These are phyloP conservation scores for Eurois occulta DNA, from an alignment of 2,888 invertebrate genomes.

Conservation along the genomic window DNA sequence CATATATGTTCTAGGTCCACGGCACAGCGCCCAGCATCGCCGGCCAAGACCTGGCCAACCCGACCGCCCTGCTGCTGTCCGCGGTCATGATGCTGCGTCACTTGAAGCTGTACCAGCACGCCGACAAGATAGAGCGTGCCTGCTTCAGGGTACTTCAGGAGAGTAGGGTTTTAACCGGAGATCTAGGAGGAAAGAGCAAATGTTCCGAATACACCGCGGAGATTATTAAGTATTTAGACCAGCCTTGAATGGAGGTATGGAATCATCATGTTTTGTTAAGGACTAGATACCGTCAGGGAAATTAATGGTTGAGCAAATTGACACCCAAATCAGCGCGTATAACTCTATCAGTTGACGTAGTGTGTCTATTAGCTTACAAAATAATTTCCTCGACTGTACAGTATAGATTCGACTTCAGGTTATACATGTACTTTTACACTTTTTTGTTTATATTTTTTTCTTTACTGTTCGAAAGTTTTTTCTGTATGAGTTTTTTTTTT, in stretches of 20 bases:
- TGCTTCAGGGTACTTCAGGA: slow-evolving; percentile 97
- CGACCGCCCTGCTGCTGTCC: slow-evolving; percentile 98
- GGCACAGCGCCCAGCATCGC: slow-evolving; percentile 99
- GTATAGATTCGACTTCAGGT: slow-evolving; percentile 3
- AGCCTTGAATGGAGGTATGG: slow-evolving; percentile 32
- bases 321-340: not conserved
- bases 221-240: slow-evolving; percentile 90
- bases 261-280: slow-evolving; percentile 22
- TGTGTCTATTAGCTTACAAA: not conserved
- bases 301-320: not conserved
- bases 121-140: slow-evolving; percentile 94
- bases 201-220: slow-evolving; percentile 98
- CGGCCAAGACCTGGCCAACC: slow-evolving; percentile 99
- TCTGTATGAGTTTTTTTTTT: not conserved
- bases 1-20: slow-evolving; percentile 92
- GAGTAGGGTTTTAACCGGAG: slow-evolving; percentile 95
- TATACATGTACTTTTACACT: not conserved
- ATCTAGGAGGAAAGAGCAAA: slow-evolving; percentile 97
- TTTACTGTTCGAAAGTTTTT: not conserved
- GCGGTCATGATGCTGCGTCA: slow-evolving; percentile 99
- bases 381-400: not conserved
- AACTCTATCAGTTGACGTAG: not conserved
- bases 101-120: slow-evolving; percentile 94
- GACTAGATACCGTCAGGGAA: slow-evolving; percentile 10
- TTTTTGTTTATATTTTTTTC: not conserved